These are phyloP conservation scores for Canis aureus DNA, from an alignment of 2,113 vertebrate species.

Conservation along the genomic window DNA sequence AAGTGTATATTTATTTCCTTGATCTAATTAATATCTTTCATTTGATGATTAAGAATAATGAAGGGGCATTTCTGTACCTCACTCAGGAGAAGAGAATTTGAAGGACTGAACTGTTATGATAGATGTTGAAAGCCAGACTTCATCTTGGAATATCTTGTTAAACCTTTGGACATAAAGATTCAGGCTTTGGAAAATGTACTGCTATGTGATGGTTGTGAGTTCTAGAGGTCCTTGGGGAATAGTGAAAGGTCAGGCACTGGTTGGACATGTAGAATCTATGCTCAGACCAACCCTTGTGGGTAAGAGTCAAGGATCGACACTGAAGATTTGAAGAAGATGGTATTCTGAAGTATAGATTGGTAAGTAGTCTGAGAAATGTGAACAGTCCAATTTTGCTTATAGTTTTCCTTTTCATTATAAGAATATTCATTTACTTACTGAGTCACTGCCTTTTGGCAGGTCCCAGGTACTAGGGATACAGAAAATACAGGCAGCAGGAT, in stretches of 20 bases:
- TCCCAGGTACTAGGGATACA: neutral
- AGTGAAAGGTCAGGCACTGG: neutral
- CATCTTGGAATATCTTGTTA: neutral
- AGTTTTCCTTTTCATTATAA: neutral
- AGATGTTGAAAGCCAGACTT: neutral
- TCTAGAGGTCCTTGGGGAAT: fast-evolving
- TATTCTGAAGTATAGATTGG: neutral
- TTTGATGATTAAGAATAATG: neutral
- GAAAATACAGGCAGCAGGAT: neutral
- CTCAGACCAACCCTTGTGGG: neutral
- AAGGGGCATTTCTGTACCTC: neutral
- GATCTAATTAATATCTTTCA: neutral
- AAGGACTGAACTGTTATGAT: neutral
- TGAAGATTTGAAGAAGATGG: neutral
- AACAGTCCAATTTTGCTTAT: neutral
- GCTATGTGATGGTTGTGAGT: neutral
- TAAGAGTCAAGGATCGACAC: no score
- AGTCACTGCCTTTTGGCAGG: neutral
- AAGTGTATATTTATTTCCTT: neutral
- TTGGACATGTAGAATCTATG: neutral
- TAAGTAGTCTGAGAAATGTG: neutral
- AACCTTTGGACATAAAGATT: neutral
- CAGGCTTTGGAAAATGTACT: neutral
- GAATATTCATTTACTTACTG: neutral
- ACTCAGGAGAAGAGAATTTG: neutral